These are phyloP conservation scores for Hyalella azteca DNA, from an alignment of 2,888 invertebrate genomes.

Conservation along the genomic window DNA sequence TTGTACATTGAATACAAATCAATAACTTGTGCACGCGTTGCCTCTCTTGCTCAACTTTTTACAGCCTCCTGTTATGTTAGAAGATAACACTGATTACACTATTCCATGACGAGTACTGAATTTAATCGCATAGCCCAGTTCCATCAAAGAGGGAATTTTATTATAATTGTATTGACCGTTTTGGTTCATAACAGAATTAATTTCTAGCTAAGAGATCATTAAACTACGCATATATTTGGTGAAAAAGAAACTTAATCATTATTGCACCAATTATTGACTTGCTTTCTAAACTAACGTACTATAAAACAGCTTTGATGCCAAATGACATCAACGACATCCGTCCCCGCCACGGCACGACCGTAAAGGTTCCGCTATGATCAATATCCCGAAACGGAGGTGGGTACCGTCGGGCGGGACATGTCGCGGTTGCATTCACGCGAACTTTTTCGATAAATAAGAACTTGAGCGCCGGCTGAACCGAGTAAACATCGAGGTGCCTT, in stretches of 20 bases:
- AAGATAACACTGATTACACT: neutral
- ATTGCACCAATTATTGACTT: neutral
- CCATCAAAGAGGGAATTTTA: too few relatives aligned
- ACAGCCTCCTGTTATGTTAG: neutral
- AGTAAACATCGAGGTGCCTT: neutral
- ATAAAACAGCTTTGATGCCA: too few relatives aligned
- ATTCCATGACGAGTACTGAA: too few relatives aligned
- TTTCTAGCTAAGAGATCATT: neutral
- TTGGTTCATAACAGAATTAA: too few relatives aligned
- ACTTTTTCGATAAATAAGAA: neutral
- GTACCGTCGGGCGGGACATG: neutral
- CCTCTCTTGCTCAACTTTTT: neutral
- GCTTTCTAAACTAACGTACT: neutral
- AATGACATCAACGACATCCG: neutral
- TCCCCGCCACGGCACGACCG: neutral
- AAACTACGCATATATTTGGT: neutral
- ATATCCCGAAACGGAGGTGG: neutral
- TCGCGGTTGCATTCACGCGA: neutral
- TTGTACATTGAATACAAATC: too few relatives aligned
- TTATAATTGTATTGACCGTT: too few relatives aligned
- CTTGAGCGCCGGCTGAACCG: neutral
- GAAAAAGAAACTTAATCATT: neutral
- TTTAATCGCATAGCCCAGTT: too few relatives aligned
- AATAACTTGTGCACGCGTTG: neutral
- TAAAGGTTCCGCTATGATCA: neutral